These are phyloP conservation scores for Spialia ferax DNA, from an alignment of 2,888 invertebrate genomes.

Conservation along the genomic window DNA sequence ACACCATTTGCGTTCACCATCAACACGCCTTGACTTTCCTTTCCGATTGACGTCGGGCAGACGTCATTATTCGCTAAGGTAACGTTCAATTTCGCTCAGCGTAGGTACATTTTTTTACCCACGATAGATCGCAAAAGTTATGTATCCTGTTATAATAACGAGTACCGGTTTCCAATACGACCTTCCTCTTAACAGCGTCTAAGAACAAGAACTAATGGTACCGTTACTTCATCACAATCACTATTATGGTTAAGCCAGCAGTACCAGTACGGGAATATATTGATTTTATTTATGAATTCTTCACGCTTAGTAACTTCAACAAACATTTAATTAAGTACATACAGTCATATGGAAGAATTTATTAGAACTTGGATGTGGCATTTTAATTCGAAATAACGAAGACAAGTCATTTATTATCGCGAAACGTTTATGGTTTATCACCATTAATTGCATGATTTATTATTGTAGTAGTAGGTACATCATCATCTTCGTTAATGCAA, in stretches of 20 bases:
- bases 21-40: slow-evolving; percentile 18
- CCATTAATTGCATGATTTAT: not conserved
- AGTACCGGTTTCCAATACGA: slow-evolving; percentile 64
- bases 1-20: slow-evolving; percentile 23
- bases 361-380: slow-evolving; percentile 1
- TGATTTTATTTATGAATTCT: not conserved
- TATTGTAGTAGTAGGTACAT: not conserved
- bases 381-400: slow-evolving; percentile 1
- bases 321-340: slow-evolving; percentile 10
- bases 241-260: not conserved
- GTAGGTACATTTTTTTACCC: slow-evolving; percentile 63
- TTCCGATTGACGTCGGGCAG: slow-evolving; percentile 26
- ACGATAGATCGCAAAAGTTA: slow-evolving; percentile 57
- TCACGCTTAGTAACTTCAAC: slow-evolving; percentile 9
- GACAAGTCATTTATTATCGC: not conserved
- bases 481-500: no score
- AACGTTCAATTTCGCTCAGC: slow-evolving; percentile 15
- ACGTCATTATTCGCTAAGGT: not conserved
- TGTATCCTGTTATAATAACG: slow-evolving; percentile 56
- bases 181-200: slow-evolving; percentile 60
- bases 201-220: slow-evolving; percentile 48
- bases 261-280: not conserved
- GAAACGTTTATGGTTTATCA: not conserved
- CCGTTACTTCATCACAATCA: slow-evolving; percentile 47
- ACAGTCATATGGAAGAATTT: slow-evolving; percentile 7